Evolutionary conservation across 2,888 invertebrate genomes (phyloP).

Genomic region (Drosophila falleni): DNA sequence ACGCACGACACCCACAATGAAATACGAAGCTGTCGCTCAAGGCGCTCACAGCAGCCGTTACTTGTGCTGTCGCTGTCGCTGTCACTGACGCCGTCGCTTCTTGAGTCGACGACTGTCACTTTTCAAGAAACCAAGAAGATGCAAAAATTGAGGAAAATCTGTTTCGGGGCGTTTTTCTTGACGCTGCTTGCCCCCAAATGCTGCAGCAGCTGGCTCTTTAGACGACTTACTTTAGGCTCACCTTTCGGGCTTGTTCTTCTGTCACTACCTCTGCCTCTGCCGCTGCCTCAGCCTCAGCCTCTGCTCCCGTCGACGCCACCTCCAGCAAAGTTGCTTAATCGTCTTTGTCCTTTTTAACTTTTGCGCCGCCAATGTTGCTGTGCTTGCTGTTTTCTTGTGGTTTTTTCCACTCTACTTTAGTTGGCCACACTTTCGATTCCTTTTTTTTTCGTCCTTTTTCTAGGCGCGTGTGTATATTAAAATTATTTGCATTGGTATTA

Average conservation of each 20-base stretch:
- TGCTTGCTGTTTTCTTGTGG: conserved; percentile 41
- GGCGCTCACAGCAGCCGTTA: conserved; percentile 28
- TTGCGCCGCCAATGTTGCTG: conserved; percentile 75
- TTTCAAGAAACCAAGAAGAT: conserved; percentile 60
- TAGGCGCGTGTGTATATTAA: conserved; percentile 54
- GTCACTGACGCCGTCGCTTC: conserved; percentile 45
- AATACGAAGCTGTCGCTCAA: conserved; percentile 46
- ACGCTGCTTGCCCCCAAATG: conserved; percentile 13
- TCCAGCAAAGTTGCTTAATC: conserved; percentile 69
- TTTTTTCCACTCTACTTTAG: conserved; percentile 52
- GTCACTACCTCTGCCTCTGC: conserved; percentile 2
- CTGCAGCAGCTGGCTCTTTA: conserved; percentile 49
- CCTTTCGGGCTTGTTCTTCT: conserved; percentile 57
- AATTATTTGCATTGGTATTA: conserved; percentile 62
- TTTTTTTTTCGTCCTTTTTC: conserved; percentile 24
- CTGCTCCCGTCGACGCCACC: conserved; percentile 22
- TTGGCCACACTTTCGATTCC: conserved; percentile 59
- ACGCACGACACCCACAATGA: conserved; percentile 46
- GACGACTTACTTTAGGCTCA: conserved; percentile 79
- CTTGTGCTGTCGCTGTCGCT: conserved; percentile 3
- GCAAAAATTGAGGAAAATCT: conserved; percentile 49
- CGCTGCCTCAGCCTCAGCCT: conserved; percentile 1
- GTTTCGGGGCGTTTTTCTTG: conserved; percentile 72
- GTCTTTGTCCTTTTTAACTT: conserved; percentile 80
- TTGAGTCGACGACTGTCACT: conserved; percentile 74